Base-by-base conservation (phyloP, 2,113 vertebrate species). In the Vombatus ursinus region DNA sequence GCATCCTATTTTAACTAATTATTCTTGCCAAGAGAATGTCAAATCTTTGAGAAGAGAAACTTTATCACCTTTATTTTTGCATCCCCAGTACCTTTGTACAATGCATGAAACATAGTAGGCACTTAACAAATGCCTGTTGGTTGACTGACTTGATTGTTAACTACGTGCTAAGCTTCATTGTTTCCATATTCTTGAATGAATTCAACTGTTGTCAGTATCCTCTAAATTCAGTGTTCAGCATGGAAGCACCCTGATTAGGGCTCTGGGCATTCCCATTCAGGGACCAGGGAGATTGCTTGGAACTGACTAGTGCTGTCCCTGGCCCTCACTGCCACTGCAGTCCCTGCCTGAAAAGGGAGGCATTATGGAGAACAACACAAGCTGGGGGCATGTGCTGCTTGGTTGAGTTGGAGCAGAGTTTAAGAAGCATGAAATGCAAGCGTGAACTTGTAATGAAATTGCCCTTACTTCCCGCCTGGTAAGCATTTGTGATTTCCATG, bases 391-490 rank as follows among this genome's bases (percentile, higher is more conserved):
- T 50, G 90, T 44, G 89, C 92, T 93, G 94, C 96, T 95, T 97
- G 52, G 48, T n/a, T 51, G 47, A 95, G 92, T 93, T 91, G 93
- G 92, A 94, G 95, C 92, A 90, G 95, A 95, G 96, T 97, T 95
- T 68, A 96, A 95, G 57, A 93, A 26, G 91, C 96, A 96, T 92
- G 93, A 94, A 95, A 95, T 77, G 94, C 94, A 94, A 96, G 94
- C 84, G 47, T 93, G 96, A 90, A 77, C 96, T 97, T 95, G 95
- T 95, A 92, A 97, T 91, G 57, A 96, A 92, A 96, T 94, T 94
- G 94, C 96, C 97, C 93, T 93, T 94, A 52, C 94, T 96, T 95
- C 89, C 77, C 0, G 24, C 96, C 96, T 93, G 96, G 96, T 96
- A 96, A 96, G 97, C 89, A 31, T 92, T 94, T 93, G 92, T 93